A percentile compares a stretch with the other conserved stretches of the same genome.
Evolutionary conservation across 1,140 invertebrate genomes (phyloP).

Genomic region (Temnothorax longispinosus): DNA sequence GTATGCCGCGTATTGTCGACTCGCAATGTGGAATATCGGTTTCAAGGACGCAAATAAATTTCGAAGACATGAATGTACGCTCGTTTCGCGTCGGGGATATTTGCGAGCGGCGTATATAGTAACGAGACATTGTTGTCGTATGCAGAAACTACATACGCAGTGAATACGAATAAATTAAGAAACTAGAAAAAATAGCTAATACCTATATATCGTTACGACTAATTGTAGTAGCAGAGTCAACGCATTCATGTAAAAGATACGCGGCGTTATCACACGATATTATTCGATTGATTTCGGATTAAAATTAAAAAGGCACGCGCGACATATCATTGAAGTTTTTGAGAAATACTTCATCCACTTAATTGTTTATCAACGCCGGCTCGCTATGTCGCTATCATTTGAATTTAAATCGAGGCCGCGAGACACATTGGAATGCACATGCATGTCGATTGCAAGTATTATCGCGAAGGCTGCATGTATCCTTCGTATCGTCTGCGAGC

Average conservation of each 20-base stretch:
- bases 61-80: not conserved
- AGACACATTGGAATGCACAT: constrained; percentile 19
- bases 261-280: not conserved
- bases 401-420: constrained; percentile 40
- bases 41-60: constrained; percentile 36
- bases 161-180: not conserved
- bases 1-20: not conserved
- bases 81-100: constrained; percentile 9
- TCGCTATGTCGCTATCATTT: constrained; percentile 15
- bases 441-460: constrained; percentile 21
- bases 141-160: too few relatives aligned
- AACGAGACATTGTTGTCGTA: not conserved
- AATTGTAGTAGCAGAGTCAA: not conserved
- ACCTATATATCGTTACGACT: not conserved
- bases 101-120: not conserved
- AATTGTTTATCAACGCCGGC: not conserved
- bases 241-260: not conserved
- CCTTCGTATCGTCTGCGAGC: constrained; percentile 15
- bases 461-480: constrained; percentile 31
- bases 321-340: not conserved
- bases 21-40: not conserved
- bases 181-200: not conserved
- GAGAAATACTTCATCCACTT: not conserved
- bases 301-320: not conserved
- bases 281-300: not conserved